These are phyloP conservation scores for Tadarida brasiliensis DNA, from an alignment of 2,797 vertebrate genomes.

Conservation along the genomic window DNA sequence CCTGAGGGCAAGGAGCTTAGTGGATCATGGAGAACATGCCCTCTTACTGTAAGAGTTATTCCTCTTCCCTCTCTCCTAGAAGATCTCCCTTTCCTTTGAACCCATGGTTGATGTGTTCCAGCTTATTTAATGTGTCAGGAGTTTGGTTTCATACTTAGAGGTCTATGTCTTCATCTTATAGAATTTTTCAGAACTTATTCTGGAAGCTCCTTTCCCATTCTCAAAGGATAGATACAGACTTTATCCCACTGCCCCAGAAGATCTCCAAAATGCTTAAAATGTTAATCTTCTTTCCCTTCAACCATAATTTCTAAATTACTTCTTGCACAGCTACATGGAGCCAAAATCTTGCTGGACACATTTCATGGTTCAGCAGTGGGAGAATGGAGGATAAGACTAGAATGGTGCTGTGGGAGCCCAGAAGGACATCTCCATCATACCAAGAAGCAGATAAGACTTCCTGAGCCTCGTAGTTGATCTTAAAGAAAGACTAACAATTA, in stretches of 20 bases:
- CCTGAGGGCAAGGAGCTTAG: neutral
- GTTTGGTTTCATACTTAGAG: slow-evolving; percentile 16
- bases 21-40: slow-evolving; percentile 19
- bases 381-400: neutral
- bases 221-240: neutral
- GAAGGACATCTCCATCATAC: neutral
- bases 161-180: neutral
- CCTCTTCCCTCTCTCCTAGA: neutral
- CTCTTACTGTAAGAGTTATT: neutral
- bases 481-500: neutral
- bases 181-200: slow-evolving; percentile 41
- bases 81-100: neutral
- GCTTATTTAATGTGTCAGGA: neutral
- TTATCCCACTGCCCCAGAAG: neutral
- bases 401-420: neutral
- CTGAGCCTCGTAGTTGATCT: neutral
- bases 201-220: neutral
- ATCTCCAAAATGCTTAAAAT: slow-evolving; percentile 52
- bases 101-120: neutral
- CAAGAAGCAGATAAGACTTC: neutral
- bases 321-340: neutral
- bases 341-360: neutral
- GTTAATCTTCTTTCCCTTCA: neutral
- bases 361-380: neutral
- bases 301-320: slow-evolving; percentile 33